Percentiles rank a stretch among this genome's conserved stretches.
Evolutionary conservation across 2,113 vertebrate genomes (phyloP).

Genomic region (Saguinus midas): DNA sequence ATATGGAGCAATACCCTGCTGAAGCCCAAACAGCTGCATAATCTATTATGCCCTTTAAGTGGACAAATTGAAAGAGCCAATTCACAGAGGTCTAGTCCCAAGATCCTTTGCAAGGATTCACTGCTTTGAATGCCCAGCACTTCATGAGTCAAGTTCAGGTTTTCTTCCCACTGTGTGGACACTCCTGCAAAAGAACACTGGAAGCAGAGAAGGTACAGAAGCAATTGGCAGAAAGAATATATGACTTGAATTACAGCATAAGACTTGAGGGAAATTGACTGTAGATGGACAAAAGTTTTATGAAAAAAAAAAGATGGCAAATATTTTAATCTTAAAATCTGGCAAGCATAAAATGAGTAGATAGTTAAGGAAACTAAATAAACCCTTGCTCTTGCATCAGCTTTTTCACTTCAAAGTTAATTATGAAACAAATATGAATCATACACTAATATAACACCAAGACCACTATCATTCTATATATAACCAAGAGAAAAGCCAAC

Average conservation of each 20-base stretch:
- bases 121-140: constrained; percentile 29
- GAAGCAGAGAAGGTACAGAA: neutral
- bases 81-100: constrained; percentile 57
- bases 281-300: neutral
- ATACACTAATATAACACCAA: neutral
- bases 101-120: constrained; percentile 49
- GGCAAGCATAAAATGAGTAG: neutral
- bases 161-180: constrained; percentile 31
- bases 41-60: constrained; percentile 58
- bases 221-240: constrained; percentile 44
- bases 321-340: constrained; percentile 48
- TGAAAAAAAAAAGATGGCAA: neutral
- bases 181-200: neutral
- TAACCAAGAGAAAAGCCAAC: neutral
- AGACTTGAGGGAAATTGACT: constrained; percentile 46
- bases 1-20: constrained; percentile 43
- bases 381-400: neutral
- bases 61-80: constrained; percentile 61
- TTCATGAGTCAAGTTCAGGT: constrained; percentile 53
- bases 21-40: constrained; percentile 51
- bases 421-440: neutral
- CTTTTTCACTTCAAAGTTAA: constrained; percentile 46
- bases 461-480: neutral
- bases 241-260: neutral
- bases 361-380: neutral